Evolutionary conservation across 1,140 invertebrate species (phyloP).

Genomic region (Bacillus rossius): DNA sequence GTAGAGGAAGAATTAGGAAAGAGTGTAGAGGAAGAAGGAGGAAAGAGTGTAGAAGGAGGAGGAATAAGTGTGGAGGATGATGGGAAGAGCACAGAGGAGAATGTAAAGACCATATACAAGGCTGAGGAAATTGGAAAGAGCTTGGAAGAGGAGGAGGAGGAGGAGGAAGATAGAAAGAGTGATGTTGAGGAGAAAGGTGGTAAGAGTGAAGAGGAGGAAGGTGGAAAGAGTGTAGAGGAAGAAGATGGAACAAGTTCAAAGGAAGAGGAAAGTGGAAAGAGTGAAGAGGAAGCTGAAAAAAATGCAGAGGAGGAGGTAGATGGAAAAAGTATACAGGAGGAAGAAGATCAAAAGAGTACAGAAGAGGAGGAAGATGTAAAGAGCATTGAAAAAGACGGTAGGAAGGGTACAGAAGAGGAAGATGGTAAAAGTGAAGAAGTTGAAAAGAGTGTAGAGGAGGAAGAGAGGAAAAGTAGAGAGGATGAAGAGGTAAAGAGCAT

Average conservation of each 20-base stretch:
- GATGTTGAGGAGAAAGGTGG: slow-evolving; percentile 27
- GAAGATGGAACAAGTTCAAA: slow-evolving; percentile 14
- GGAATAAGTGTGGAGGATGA: slow-evolving; percentile 21
- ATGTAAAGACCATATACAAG: slow-evolving; percentile 1
- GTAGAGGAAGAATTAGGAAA: slow-evolving; percentile 16
- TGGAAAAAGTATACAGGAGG: slow-evolving; percentile 19
- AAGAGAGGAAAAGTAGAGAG: slow-evolving; percentile 15
- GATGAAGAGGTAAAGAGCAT: slow-evolving; percentile 21
- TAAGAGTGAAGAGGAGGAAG: slow-evolving; percentile 15
- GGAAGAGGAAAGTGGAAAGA: slow-evolving; percentile 23
- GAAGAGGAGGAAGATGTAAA: slow-evolving; percentile 24
- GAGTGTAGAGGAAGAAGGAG: slow-evolving; percentile 22
- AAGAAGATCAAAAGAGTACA: slow-evolving; percentile 20
- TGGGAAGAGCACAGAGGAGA: slow-evolving; percentile 3
- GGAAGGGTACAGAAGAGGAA: slow-evolving; percentile 21
- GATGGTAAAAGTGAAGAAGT: slow-evolving; percentile 19
- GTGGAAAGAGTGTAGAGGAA: not conserved
- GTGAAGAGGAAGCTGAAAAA: slow-evolving; percentile 32
- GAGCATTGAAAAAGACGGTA: slow-evolving; percentile 28
- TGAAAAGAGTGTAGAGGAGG: not conserved
- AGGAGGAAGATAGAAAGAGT: not conserved
- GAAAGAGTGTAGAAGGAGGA: slow-evolving; percentile 25
- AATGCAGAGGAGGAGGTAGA: slow-evolving; percentile 15
- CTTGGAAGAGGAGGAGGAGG: slow-evolving; percentile 19
- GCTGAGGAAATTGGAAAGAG: slow-evolving; percentile 20